Base-by-base conservation (phyloP, 1,140 invertebrate species). In the Argopecten irradians region DNA sequence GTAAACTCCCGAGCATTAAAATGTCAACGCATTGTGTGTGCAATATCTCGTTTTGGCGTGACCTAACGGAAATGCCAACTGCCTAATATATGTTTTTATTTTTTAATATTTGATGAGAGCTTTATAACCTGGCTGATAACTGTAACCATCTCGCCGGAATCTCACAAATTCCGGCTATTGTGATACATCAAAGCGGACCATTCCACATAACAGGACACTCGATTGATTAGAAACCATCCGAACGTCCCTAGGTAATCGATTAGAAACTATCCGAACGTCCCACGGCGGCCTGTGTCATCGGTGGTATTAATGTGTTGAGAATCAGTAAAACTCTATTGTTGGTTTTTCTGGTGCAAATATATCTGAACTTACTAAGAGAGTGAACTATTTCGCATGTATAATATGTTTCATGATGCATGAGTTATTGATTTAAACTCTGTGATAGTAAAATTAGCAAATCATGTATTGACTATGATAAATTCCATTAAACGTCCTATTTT, bases 201-300 rank as follows among this genome's bases (percentile, higher is more conserved):
- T 71, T 71, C 55, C 55, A 71, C 55, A 71, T 71, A 16, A 71
- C n/a, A 71, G 55, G n/a, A 71, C 55, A 71, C 55, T 71, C 55
- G 19, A 5, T 71, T 71, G 55, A 71, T 71, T 71, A 46, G 43
- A 46, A 46, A 46, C 11, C 43, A 46, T 46, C 43, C 43, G 19
- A 46, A 46, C 1, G 19, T 46, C 43, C 43, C 43, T 46, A 19
- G 43, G 19, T 46, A 19, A 46, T 46, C 43, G 43, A 71, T 71
- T 71, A 71, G 55, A 71, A 71, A 71, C 55, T 71, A 71, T 71
- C 55, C 55, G 55, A 71, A 71, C 28, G 55, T 71, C 55, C 55
- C 55, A 71, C 28, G 55, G 55, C 16, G 55, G 28, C 28, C 55
- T 3, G 22, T 71, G 55, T 28, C 55, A 71, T 71, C 55, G 3